phyloP scores from a whole-genome alignment of 1,140 invertebrate species.

The Pseudomyrmex dendroicus region DNA sequence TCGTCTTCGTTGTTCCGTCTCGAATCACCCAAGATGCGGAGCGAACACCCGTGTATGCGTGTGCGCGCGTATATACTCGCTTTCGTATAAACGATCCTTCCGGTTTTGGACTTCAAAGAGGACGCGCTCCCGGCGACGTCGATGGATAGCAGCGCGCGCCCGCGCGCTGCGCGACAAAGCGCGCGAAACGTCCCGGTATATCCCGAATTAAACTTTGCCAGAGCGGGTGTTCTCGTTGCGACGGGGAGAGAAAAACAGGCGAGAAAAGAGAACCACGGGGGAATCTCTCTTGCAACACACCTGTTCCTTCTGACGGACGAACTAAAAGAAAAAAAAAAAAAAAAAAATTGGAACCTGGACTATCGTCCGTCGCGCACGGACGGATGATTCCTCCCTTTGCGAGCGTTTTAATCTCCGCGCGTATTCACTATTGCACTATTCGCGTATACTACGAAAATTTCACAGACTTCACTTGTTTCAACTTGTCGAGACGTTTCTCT shows the following conservation, averaged over 20 bases:
- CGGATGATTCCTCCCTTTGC: background rate
- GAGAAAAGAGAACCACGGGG: conserved; percentile 1
- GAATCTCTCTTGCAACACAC: conserved; percentile 4
- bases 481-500: background rate
- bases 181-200: conserved; percentile 47
- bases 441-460: conserved; percentile 9
- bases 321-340: too few relatives aligned
- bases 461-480: conserved; percentile 13
- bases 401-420: background rate
- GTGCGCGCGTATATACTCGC: conserved; percentile 11
- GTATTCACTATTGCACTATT: conserved; percentile 29
- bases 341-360: background rate
- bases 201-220: conserved; percentile 67
- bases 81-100: conserved; percentile 66
- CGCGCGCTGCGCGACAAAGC: conserved; percentile 56
- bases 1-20: conserved; percentile 21
- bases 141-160: conserved; percentile 55
- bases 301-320: too few relatives aligned
- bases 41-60: background rate
- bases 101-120: conserved; percentile 67
- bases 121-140: conserved; percentile 49
- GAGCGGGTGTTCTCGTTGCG: conserved; percentile 15
- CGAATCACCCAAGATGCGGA: conserved; percentile 5
- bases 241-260: conserved; percentile 13
- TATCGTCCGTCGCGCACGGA: background rate